phyloP scores from a whole-genome alignment of 2,113 vertebrate species.

The Gasterosteus aculeatus region DNA sequence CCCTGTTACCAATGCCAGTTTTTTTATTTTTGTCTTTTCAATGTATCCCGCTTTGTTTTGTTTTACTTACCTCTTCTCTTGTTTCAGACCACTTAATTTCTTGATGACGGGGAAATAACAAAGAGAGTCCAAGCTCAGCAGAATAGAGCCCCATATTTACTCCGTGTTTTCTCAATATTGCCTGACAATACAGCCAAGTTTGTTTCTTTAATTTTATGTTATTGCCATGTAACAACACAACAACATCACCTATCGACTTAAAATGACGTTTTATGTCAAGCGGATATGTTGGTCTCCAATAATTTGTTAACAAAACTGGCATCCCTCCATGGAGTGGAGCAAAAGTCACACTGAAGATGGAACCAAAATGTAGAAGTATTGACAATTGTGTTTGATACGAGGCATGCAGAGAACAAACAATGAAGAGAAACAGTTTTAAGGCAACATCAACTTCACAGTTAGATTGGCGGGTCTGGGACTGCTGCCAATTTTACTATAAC shows the following conservation, averaged over 20 bases:
- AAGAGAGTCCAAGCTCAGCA: slow-evolving; percentile 17
- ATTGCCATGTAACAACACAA: neutral
- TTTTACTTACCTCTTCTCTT: neutral
- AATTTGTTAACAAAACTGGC: neutral
- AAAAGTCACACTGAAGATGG: neutral
- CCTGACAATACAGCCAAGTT: neutral
- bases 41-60: neutral
- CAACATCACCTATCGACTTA: neutral
- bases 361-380: neutral
- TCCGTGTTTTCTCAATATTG: neutral
- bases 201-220: neutral
- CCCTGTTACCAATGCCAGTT: neutral
- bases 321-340: neutral
- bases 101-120: neutral
- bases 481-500: neutral
- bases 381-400: neutral
- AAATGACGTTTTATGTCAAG: neutral
- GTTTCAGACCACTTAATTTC: neutral
- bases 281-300: neutral
- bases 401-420: neutral
- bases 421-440: neutral
- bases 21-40: neutral
- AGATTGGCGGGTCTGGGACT: neutral
- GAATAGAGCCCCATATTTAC: neutral
- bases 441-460: neutral